Base-by-base conservation (phyloP, 2,888 invertebrate species). In the Thecophora atra region DNA sequence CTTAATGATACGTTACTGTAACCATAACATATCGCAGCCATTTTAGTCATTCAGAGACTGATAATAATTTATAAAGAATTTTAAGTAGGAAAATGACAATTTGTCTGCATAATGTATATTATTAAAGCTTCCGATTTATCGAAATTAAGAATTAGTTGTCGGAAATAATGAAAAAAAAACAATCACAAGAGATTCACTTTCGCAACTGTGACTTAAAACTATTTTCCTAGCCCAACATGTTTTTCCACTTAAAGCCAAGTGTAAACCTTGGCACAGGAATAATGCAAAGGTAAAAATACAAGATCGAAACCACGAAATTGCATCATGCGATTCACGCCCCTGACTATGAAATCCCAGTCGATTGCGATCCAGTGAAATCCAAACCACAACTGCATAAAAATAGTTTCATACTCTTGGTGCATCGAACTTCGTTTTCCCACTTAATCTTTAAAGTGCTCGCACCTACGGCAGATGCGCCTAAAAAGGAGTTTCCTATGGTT, bases 371-470 rank as follows among this genome's bases (percentile, higher is more conserved):
- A n/a, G 66, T 28, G 54, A 42, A 54, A 66, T 28, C 66, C 28
- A 42, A 66, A 54, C 52, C 54, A 54, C 30, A 52, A 21, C 66
- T 17, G 37, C 24, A 51, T 47, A 13, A 65, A 65, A 44, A 52
- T 30, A 67, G 19, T 44, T 56, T 68, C 21, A 56, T 67, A 42
- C 58, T 65, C 51, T 51, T 15, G 60, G 69, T 69, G 69, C 69
- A 69, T 60, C 60, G 69, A 69, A 69, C 69, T 58, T 69, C 47
- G 28, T 47, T 69, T 66, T 60, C 44, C 60, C 60, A 69, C 52
- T 69, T 60, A 69, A 69, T 69, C 51, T 69, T 28, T 51, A 51
- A 62, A 28, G 52, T 26, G 15, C 11, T 17, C 17, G 24, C 58
- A 58, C 24, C 24, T 26, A 15, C 58, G 26, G 15, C 28, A 24